A percentile compares a stretch with the other conserved stretches of the same genome.
Evolutionary conservation across 2,113 vertebrate genomes (phyloP).

Genomic region (Ochotona curzoniae): DNA sequence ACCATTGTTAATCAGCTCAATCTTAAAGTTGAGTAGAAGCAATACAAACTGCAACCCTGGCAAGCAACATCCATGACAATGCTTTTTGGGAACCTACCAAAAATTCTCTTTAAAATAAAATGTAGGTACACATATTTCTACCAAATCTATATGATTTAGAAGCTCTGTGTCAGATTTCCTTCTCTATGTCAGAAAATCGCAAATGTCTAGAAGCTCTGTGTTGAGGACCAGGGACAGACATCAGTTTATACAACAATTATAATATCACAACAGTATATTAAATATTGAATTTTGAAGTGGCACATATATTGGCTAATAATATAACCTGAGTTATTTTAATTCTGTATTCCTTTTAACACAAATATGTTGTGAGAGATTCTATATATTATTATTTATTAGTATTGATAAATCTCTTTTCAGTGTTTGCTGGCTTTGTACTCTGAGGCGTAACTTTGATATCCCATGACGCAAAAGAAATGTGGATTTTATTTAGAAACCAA

Average conservation of each 20-base stretch:
- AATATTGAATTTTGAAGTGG: not conserved
- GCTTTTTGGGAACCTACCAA: not conserved
- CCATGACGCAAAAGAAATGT: not conserved
- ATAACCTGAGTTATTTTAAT: not conserved
- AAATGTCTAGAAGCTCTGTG: not conserved
- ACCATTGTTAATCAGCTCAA: not conserved
- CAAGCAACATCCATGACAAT: not conserved
- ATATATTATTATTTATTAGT: too few relatives aligned
- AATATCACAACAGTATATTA: not conserved
- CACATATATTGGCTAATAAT: not conserved
- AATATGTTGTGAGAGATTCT: too few relatives aligned
- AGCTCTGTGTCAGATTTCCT: too few relatives aligned
- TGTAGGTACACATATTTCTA: too few relatives aligned
- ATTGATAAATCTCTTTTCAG: not conserved
- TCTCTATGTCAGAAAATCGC: not conserved
- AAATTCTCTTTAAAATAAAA: not conserved
- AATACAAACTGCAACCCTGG: not conserved
- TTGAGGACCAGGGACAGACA: not conserved
- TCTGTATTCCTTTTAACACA: not conserved
- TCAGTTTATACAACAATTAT: not conserved
- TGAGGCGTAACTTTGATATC: not conserved
- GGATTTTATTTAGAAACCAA: not conserved
- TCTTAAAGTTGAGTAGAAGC: not conserved
- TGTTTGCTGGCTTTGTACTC: not conserved
- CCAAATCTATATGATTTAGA: not conserved